Conservation (phyloP, 2,888 invertebrate species). For the Arenicola marina region DNA sequence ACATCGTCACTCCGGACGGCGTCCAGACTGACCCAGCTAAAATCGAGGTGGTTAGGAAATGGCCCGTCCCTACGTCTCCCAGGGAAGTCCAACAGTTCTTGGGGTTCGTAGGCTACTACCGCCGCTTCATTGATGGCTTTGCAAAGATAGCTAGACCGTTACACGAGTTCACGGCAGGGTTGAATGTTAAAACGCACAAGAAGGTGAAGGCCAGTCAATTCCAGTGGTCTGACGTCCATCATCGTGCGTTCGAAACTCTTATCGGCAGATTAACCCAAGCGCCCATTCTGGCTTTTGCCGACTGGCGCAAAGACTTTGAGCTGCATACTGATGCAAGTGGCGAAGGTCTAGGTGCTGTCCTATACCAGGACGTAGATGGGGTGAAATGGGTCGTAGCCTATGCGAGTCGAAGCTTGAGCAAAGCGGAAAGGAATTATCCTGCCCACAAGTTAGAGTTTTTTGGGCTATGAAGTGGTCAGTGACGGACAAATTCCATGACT, state of each 20-base stretch:
- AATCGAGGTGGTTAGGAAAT: too few species aligned
- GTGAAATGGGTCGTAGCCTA: neutral
- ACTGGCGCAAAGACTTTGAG: neutral
- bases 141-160: neutral
- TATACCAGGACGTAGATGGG: neutral
- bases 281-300: neutral
- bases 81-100: neutral
- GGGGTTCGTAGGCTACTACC: neutral
- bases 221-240: neutral
- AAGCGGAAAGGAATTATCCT: neutral
- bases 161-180: neutral
- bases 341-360: neutral
- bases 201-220: neutral
- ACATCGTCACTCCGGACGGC: too few species aligned
- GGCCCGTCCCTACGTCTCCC: neutral
- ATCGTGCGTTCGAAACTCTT: neutral
- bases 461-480: neutral
- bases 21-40: too few species aligned
- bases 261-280: neutral
- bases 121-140: neutral
- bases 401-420: neutral
- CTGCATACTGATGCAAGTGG: neutral
- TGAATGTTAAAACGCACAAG: neutral
- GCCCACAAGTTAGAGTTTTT: neutral
- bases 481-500: neutral